phyloP scores from a whole-genome alignment of 2,113 vertebrate species.

The Entosphenus tridentatus region DNA sequence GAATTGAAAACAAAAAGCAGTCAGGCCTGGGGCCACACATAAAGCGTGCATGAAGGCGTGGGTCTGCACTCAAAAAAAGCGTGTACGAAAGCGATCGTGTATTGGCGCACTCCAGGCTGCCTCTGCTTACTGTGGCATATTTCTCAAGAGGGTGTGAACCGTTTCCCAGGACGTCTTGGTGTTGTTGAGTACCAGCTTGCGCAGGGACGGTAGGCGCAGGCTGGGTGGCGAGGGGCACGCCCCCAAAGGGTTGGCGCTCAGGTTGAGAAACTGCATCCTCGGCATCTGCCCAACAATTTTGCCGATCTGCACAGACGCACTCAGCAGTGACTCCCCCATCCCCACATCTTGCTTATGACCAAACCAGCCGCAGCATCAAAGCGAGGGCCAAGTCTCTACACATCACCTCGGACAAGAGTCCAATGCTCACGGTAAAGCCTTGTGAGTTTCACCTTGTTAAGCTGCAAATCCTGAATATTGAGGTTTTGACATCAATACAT shows the following conservation, averaged over 20 bases:
- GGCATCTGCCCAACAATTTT: constrained; percentile 87
- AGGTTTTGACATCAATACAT: too few relatives aligned
- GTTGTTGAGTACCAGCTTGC: constrained; percentile 82
- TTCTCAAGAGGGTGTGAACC: constrained; percentile 57
- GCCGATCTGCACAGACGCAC: constrained; percentile 36
- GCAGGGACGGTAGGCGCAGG: constrained; percentile 47
- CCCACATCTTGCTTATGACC: constrained; percentile 22
- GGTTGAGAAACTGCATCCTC: constrained; percentile 78
- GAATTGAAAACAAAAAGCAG: too few relatives aligned
- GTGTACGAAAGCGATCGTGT: too few relatives aligned
- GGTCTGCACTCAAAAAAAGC: too few relatives aligned
- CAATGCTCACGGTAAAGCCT: constrained; percentile 14
- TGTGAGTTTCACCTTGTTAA: too few relatives aligned
- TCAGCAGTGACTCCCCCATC: constrained; percentile 12
- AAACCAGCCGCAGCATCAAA: constrained; percentile 16
- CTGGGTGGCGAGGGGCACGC: constrained; percentile 42
- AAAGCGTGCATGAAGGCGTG: too few relatives aligned
- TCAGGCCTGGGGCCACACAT: too few relatives aligned
- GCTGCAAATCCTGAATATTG: too few relatives aligned
- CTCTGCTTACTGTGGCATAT: constrained; percentile 53
- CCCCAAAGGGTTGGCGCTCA: constrained; percentile 86
- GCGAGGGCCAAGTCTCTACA: constrained; percentile 18
- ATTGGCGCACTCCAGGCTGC: too few relatives aligned
- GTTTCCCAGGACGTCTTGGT: constrained; percentile 82
- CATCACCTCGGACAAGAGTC: constrained; percentile 17